Evolutionary conservation across 2,797 vertebrate genomes (phyloP).

Genomic region (Notamacropus eugenii): DNA sequence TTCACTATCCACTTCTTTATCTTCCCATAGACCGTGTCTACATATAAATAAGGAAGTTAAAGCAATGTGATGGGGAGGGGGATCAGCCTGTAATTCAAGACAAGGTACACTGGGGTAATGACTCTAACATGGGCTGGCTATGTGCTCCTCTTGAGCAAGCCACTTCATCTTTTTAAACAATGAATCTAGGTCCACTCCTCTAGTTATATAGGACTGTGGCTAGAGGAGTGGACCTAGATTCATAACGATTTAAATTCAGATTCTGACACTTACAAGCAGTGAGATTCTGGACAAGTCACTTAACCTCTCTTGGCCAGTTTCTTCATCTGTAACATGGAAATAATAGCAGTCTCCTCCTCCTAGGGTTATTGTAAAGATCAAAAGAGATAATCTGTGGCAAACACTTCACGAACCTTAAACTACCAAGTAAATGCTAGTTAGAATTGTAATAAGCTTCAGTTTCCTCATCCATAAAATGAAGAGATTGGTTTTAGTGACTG

Average conservation of each 20-base stretch:
- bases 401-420: background rate
- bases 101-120: background rate
- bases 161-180: background rate
- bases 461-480: background rate
- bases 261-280: background rate
- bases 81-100: background rate
- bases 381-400: background rate
- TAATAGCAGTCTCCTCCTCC: background rate
- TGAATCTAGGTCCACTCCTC: too few relatives aligned
- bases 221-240: background rate
- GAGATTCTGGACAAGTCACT: background rate
- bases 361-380: background rate
- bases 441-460: background rate
- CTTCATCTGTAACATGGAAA: background rate
- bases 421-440: background rate
- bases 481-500: background rate
- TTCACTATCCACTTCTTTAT: background rate
- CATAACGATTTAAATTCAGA: background rate
- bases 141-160: background rate
- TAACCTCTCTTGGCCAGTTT: background rate
- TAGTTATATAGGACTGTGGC: background rate
- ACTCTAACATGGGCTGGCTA: background rate
- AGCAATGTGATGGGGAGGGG: background rate
- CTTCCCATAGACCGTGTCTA: background rate
- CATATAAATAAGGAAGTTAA: background rate